Percentiles rank a stretch among this genome's conserved stretches.
Evolutionary conservation across 2,888 invertebrate genomes (phyloP).

Genomic region (Pachydiplax longipennis): DNA sequence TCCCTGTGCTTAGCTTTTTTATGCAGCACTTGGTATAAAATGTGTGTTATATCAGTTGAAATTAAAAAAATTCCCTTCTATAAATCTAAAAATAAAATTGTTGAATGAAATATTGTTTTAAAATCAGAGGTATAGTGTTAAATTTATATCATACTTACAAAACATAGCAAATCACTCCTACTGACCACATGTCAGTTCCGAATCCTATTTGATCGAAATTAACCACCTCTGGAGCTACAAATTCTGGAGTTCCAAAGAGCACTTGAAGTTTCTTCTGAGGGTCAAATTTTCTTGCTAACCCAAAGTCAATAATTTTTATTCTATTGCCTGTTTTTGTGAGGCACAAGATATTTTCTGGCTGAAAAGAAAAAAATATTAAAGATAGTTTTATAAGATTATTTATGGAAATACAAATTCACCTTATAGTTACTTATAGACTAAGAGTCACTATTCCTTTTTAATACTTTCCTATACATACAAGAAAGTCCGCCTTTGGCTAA

Average conservation of each 20-base stretch:
- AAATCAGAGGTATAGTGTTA: neutral
- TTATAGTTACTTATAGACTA: neutral
- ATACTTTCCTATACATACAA: neutral
- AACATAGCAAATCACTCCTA: conserved; percentile 97
- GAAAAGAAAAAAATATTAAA: conserved; percentile 55
- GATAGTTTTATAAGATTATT: neutral
- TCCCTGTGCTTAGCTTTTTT: too few species aligned
- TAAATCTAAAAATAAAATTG: too few species aligned
- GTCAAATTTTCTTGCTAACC: conserved; percentile 90
- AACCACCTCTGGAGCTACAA: conserved; percentile 98
- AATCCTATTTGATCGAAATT: conserved; percentile 97
- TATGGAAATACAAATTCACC: neutral
- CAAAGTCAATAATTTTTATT: conserved; percentile 98
- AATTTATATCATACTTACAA: conserved; percentile 79
- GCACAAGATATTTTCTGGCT: conserved; percentile 99
- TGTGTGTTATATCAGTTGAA: too few species aligned
- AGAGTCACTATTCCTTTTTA: neutral
- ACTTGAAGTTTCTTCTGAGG: conserved; percentile 92
- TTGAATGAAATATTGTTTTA: neutral
- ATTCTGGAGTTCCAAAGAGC: conserved; percentile 97
- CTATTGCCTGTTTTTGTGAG: conserved; percentile 95
- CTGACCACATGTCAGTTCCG: conserved; percentile 98
- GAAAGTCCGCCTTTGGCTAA: too few species aligned
- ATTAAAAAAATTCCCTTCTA: too few species aligned
- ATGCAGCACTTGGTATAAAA: too few species aligned